Base-by-base conservation (phyloP, 2,797 vertebrate genomes). In the Tachyglossus aculeatus region DNA sequence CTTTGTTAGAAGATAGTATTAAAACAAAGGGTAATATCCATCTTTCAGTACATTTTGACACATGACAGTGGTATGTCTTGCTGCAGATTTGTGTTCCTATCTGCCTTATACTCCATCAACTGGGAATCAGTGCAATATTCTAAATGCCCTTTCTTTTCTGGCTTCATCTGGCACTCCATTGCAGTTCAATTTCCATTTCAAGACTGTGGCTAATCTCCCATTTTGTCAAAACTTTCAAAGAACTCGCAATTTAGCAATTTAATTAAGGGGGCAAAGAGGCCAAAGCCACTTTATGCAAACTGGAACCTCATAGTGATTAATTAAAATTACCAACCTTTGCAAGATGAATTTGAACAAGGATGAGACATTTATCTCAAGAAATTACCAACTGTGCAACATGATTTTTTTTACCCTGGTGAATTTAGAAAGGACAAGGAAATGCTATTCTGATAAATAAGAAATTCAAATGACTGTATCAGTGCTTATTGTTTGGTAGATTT, bases 231-330 rank as follows among this genome's bases (percentile, higher is more conserved):
- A 78, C 78, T 78, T 88, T 82, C 71, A 86, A 77, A 83, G 40
- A 78, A 60, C 48, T 86, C 67, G 76, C 75, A 87, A 78, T 85
- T 82, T 61, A 51, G 78, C 71, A 61, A 84, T 87, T 88, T 90
- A 92, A 90, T 90, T 89, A 89, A 74, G 64, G 58, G 81, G 80
- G 86, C 82, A 85, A 57, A 79, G 63, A 82, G 64, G 62, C 67
- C 59, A 76, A 67, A 68, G 25, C 54, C 72, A 40, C 50, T 88
- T 77, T 57, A 57, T 74, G 65, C 60, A 83, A 84, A 81, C 63
- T 51, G 68, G 81, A 87, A 84, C 71, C 50, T 81, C 72, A 68
- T 27, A 66, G 57, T 78, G 71, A 81, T 88, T 88, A 86, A 89
- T 88, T 89, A 82, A 86, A 87, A 81, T 83, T 60, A 25, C 80